These are phyloP conservation scores for Petrocephalus sullivani DNA, from an alignment of 2,797 vertebrate species.

Conservation along the genomic window DNA sequence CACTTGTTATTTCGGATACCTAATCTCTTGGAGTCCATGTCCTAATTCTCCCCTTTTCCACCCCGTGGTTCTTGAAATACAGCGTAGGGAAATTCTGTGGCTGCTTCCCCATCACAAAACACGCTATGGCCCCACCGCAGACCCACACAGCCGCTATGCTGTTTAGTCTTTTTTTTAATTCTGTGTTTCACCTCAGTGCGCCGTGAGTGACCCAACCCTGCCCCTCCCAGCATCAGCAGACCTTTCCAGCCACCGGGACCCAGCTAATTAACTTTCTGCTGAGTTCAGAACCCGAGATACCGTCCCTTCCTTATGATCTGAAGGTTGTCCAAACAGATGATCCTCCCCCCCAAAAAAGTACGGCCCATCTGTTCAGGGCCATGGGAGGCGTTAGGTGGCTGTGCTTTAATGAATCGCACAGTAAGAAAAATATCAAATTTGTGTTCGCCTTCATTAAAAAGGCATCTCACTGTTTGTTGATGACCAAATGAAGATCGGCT, in stretches of 20 bases:
- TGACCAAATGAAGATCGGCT: background rate
- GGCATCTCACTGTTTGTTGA: constrained; percentile 21
- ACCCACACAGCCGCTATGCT: background rate
- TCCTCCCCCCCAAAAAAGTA: constrained; percentile 38
- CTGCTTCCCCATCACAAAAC: background rate
- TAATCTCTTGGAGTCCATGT: background rate
- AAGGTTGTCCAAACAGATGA: constrained; percentile 57
- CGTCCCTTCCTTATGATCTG: constrained; percentile 60
- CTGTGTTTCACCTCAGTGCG: background rate
- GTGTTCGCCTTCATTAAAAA: constrained; percentile 27
- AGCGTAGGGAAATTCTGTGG: background rate
- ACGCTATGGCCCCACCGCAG: background rate
- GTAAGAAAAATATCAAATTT: constrained; percentile 17
- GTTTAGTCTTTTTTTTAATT: background rate
- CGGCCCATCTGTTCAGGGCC: constrained; percentile 51
- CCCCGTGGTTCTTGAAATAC: background rate
- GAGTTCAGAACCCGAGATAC: constrained; percentile 47
- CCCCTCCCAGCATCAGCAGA: background rate
- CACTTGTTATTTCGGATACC: background rate
- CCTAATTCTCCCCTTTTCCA: background rate
- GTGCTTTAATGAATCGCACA: constrained; percentile 51
- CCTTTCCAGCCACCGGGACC: constrained; percentile 52
- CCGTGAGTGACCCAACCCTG: background rate
- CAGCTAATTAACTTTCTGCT: constrained; percentile 58
- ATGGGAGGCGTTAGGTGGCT: constrained; percentile 49